A percentile compares a stretch with the other conserved stretches of the same genome.
Conservation (phyloP, 2,888 invertebrate genomes). For the Pedicia rivosa region DNA sequence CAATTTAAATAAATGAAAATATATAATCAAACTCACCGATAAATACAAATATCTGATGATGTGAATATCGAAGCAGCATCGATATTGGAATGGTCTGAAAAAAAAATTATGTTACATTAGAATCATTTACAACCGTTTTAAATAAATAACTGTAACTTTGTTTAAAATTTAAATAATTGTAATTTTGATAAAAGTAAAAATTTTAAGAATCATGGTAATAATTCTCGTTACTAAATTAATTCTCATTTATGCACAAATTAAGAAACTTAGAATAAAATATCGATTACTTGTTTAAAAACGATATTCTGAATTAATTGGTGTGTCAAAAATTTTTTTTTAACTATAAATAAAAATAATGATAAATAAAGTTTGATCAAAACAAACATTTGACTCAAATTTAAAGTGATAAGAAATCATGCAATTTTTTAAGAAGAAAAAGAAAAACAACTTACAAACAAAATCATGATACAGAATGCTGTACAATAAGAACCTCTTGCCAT, state of each 20-base stretch:
- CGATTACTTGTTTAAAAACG: too few relatives aligned
- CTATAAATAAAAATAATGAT: background rate
- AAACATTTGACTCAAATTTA: constrained; percentile 9
- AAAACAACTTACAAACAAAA: constrained; percentile 82
- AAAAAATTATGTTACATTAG: constrained; percentile 17
- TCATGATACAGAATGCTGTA: constrained; percentile 93
- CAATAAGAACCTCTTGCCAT: constrained; percentile 90
- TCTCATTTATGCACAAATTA: too few relatives aligned
- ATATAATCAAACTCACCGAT: constrained; percentile 92
- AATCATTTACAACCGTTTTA: background rate
- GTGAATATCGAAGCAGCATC: constrained; percentile 93
- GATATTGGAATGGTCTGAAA: constrained; percentile 96
- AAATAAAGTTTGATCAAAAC: background rate
- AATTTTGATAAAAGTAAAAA: too few relatives aligned
- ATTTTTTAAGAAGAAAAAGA: background rate
- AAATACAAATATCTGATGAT: constrained; percentile 98
- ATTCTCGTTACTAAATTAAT: too few relatives aligned
- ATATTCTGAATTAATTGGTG: too few relatives aligned
- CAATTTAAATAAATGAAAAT: too few relatives aligned
- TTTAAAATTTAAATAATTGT: background rate
- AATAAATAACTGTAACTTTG: background rate
- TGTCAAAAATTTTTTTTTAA: too few relatives aligned
- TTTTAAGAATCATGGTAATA: too few relatives aligned
- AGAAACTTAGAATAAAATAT: too few relatives aligned
- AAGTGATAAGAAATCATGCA: background rate